phyloP scores from a whole-genome alignment of 2,113 vertebrate genomes.

The Chaetodon trifascialis region DNA sequence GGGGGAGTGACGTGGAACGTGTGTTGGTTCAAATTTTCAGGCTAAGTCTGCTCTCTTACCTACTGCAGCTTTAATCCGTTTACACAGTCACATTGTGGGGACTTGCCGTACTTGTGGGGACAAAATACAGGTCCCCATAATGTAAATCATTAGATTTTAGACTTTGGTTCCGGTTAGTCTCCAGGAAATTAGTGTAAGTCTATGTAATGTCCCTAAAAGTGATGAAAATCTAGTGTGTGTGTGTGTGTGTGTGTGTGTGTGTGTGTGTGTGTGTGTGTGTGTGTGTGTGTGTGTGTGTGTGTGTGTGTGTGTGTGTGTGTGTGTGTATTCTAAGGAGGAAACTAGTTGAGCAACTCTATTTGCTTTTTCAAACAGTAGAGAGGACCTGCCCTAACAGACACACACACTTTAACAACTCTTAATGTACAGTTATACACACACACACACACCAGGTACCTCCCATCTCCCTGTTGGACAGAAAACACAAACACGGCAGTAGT shows the following conservation, averaged over 20 bases:
- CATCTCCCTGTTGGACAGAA: slow-evolving; percentile 12
- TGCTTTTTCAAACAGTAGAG: slow-evolving; percentile 72
- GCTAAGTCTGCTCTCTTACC: no score
- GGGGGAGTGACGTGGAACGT: no score
- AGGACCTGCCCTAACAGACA: slow-evolving; percentile 65
- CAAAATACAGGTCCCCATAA: no score
- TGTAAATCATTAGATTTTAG: no score
- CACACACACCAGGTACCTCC: not conserved
- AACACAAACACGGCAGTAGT: slow-evolving; percentile 12
- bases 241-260: not conserved
- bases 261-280: slow-evolving; percentile 6
- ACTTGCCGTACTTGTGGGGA: no score
- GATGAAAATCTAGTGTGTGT: no score
- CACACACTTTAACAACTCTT: slow-evolving; percentile 12
- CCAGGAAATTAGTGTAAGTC: no score
- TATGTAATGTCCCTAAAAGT: no score
- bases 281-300: not conserved
- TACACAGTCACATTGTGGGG: no score
- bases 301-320: not conserved
- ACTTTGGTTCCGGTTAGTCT: no score
- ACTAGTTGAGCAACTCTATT: slow-evolving; percentile 73
- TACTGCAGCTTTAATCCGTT: no score
- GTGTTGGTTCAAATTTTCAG: no score
- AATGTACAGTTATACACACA: slow-evolving; percentile 9
- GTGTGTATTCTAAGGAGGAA: slow-evolving; percentile 46